Percentiles rank a stretch among this genome's conserved stretches.
phyloP scores from a whole-genome alignment of 1,140 invertebrate genomes.

The Nylanderia fulva region DNA sequence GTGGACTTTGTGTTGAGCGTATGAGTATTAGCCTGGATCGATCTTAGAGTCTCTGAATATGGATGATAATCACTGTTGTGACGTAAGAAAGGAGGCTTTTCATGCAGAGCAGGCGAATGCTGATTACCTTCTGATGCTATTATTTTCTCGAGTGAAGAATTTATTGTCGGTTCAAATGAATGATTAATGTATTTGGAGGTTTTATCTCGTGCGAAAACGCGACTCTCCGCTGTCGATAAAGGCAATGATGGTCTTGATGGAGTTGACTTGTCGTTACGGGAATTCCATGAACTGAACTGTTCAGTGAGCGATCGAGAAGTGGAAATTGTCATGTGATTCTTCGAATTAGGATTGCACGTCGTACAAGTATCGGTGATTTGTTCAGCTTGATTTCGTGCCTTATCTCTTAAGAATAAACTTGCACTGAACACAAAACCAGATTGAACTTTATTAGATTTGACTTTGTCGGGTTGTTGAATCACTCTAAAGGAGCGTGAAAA shows the following conservation, averaged over 20 bases:
- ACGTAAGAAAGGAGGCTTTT: background rate
- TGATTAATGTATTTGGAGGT: background rate
- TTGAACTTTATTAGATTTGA: conserved; percentile 48
- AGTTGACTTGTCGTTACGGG: background rate
- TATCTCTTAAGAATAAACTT: conserved; percentile 70
- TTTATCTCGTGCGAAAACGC: background rate
- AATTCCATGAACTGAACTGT: background rate
- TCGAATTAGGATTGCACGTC: conserved; percentile 17
- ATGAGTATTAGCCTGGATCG: conserved; percentile 71
- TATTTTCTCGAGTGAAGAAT: background rate
- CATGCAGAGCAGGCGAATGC: background rate
- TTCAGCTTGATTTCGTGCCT: background rate
- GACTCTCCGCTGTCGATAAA: background rate
- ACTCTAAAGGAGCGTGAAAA: conserved; percentile 71
- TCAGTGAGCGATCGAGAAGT: background rate
- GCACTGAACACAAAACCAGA: conserved; percentile 74
- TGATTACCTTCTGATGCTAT: background rate
- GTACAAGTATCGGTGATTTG: conserved; percentile 13
- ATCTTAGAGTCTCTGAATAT: conserved; percentile 75
- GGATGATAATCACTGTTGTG: conserved; percentile 70
- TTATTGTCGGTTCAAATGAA: background rate
- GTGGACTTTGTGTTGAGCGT: conserved; percentile 22
- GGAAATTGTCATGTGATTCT: conserved; percentile 1
- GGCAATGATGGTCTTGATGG: background rate
- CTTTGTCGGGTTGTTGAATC: conserved; percentile 40